phyloP scores from a whole-genome alignment of 2,797 vertebrate species.

The Galagoides demidoff region DNA sequence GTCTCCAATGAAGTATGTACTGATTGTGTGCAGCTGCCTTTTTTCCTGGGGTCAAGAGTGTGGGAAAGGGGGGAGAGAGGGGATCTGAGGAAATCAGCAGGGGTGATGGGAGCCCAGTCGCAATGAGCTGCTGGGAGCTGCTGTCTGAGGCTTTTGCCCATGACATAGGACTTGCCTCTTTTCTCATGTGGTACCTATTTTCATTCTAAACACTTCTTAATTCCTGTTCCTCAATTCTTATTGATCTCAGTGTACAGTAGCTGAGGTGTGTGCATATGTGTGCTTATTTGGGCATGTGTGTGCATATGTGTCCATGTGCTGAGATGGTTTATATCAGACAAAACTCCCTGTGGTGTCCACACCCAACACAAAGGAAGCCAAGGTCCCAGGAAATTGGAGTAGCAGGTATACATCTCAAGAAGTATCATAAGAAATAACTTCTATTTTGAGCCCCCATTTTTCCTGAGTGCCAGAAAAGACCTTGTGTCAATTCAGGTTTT shows the following conservation, averaged over 20 bases:
- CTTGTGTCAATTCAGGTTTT: constrained; percentile 15
- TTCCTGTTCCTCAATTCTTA: not conserved
- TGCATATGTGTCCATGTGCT: not conserved
- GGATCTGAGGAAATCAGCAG: not conserved
- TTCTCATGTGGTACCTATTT: not conserved
- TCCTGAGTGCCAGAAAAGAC: constrained; percentile 39
- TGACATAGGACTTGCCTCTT: not conserved
- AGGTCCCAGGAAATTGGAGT: constrained; percentile 3
- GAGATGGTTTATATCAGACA: not conserved
- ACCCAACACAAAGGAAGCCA: not conserved
- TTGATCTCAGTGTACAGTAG: not conserved
- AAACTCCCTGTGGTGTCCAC: not conserved
- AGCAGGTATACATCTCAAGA: not conserved
- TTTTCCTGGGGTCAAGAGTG: not conserved
- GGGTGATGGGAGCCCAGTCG: not conserved
- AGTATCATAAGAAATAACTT: constrained; percentile 10
- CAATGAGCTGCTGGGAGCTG: not conserved
- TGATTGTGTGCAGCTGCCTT: constrained; percentile 50
- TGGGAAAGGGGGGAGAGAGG: not conserved
- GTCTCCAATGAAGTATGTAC: constrained; percentile 71
- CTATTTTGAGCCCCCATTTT: constrained; percentile 59
- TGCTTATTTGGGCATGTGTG: not conserved
- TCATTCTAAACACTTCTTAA: not conserved
- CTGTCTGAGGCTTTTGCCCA: not conserved
- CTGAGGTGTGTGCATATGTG: not conserved